Conservation (phyloP, 2,113 vertebrate genomes). For the Pogona vitticeps region DNA sequence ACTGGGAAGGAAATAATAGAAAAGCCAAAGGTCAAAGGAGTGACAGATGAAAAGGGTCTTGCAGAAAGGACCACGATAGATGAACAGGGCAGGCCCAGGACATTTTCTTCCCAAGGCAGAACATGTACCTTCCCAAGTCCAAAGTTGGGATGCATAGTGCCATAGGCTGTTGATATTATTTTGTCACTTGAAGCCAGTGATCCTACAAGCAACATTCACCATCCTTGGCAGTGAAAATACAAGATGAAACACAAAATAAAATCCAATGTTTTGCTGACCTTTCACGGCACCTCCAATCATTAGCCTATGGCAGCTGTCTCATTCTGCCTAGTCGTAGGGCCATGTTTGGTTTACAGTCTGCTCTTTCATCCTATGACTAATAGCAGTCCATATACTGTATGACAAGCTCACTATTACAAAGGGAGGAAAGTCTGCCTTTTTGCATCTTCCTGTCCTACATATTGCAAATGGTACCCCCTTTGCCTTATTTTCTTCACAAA, state of each 20-base stretch:
- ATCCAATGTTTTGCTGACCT: not conserved
- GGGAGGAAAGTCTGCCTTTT: not conserved
- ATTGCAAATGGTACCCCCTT: not conserved
- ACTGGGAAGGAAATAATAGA: not conserved
- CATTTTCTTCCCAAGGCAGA: not conserved
- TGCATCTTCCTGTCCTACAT: not conserved
- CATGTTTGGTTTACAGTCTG: too few species aligned
- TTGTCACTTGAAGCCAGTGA: not conserved
- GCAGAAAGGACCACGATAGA: not conserved
- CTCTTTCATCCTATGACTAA: not conserved
- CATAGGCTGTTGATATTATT: not conserved
- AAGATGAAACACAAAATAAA: not conserved
- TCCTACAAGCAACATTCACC: too few species aligned
- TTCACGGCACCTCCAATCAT: not conserved
- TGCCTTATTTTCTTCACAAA: not conserved
- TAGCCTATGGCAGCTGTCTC: too few species aligned
- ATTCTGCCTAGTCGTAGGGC: too few species aligned
- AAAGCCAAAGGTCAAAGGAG: not conserved
- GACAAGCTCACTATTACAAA: not conserved
- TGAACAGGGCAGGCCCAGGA: not conserved
- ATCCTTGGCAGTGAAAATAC: not conserved
- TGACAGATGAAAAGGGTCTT: not conserved
- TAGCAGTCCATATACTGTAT: not conserved
- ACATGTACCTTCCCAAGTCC: not conserved
- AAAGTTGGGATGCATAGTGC: not conserved